These are phyloP conservation scores for Gymnocheta viridis DNA, from an alignment of 2,888 invertebrate species.

Conservation along the genomic window DNA sequence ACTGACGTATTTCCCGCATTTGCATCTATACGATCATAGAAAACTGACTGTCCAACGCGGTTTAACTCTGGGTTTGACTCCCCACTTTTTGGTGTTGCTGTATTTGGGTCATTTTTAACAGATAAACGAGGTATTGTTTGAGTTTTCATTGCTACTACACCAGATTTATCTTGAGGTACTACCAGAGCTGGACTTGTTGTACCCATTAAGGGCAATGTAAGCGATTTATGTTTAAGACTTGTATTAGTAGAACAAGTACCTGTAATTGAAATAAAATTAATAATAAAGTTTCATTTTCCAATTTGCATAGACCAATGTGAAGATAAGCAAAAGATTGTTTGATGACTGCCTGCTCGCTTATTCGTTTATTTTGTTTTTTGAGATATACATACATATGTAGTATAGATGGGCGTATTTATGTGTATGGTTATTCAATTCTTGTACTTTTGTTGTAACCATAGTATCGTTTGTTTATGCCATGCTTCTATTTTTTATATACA, in stretches of 20 bases:
- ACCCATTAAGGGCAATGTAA: conserved; percentile 78
- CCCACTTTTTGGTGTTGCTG: conserved; percentile 75
- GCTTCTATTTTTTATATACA: conserved; percentile 16
- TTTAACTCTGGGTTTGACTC: conserved; percentile 80
- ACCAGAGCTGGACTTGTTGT: conserved; percentile 73
- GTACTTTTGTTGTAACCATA: conserved; percentile 51
- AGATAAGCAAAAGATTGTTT: neutral
- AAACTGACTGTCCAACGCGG: conserved; percentile 82
- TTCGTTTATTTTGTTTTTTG: too few species aligned
- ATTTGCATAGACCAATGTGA: conserved; percentile 6
- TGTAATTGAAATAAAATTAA: conserved; percentile 42
- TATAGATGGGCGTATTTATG: conserved; percentile 9
- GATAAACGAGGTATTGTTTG: conserved; percentile 72
- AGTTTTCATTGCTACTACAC: conserved; percentile 66
- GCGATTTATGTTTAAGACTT: conserved; percentile 74
- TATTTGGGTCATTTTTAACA: conserved; percentile 60
- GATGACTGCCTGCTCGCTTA: too few species aligned
- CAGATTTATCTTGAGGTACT: conserved; percentile 71
- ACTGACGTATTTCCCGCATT: conserved; percentile 71
- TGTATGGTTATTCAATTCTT: conserved; percentile 2
- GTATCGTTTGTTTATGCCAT: conserved; percentile 41
- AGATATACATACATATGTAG: neutral
- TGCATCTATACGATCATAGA: conserved; percentile 81
- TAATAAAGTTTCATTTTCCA: neutral
- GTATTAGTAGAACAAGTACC: conserved; percentile 53